phyloP scores from a whole-genome alignment of 2,888 invertebrate genomes.

The Apotomis capreana region DNA sequence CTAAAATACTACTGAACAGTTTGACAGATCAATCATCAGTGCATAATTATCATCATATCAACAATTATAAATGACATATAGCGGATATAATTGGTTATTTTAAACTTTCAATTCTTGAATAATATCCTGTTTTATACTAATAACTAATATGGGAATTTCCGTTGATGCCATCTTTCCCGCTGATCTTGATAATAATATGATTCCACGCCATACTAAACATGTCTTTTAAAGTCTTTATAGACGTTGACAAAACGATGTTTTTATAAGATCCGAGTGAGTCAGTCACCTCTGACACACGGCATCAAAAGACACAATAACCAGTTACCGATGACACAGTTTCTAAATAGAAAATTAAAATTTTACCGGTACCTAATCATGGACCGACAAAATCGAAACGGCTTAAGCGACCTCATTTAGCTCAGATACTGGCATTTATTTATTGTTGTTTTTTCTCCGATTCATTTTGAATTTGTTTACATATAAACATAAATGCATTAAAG shows the following conservation, averaged over 20 bases:
- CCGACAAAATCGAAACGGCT: constrained; percentile 1
- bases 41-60: too few relatives aligned
- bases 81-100: too few relatives aligned
- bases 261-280: constrained; percentile 20
- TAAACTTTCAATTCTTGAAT: too few relatives aligned
- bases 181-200: background rate
- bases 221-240: background rate
- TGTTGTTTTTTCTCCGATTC: too few relatives aligned
- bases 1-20: too few relatives aligned
- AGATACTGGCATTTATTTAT: too few relatives aligned
- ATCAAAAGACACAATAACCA: constrained; percentile 37
- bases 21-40: too few relatives aligned
- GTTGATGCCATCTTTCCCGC: background rate
- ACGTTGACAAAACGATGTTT: constrained; percentile 16
- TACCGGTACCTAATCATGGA: constrained; percentile 27
- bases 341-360: constrained; percentile 27
- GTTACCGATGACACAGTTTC: constrained; percentile 35
- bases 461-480: too few relatives aligned
- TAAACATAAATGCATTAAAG: too few relatives aligned
- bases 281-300: constrained; percentile 28
- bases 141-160: too few relatives aligned
- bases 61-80: too few relatives aligned
- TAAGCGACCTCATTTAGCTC: background rate
- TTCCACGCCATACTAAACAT: constrained; percentile 1
- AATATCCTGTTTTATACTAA: too few relatives aligned